These are phyloP conservation scores for Drymonia ruficornis DNA, from an alignment of 2,888 invertebrate species.

Conservation along the genomic window DNA sequence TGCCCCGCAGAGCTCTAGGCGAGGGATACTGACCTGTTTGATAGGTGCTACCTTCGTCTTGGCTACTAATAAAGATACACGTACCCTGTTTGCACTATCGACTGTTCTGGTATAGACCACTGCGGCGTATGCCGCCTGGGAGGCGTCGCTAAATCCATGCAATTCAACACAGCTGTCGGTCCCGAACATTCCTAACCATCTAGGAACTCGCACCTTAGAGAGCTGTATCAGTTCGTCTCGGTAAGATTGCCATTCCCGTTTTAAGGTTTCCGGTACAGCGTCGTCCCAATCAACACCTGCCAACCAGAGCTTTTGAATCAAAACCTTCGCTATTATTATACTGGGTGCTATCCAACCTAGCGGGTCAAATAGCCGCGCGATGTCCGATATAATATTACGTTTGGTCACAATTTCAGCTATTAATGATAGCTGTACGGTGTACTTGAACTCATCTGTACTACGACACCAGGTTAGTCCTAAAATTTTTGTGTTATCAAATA, in stretches of 20 bases:
- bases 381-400: conserved; percentile 40
- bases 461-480: conserved; percentile 43
- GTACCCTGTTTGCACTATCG: not conserved
- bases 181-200: not conserved
- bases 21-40: not conserved
- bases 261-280: conserved; percentile 10
- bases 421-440: conserved; percentile 28
- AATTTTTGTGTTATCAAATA: conserved; percentile 34
- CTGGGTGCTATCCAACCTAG: conserved; percentile 42
- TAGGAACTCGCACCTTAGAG: not conserved
- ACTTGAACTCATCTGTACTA: conserved; percentile 31
- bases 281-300: conserved; percentile 42
- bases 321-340: conserved; percentile 38
- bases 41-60: conserved; percentile 2
- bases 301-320: conserved; percentile 47
- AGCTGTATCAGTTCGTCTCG: not conserved
- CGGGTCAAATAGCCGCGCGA: conserved; percentile 41
- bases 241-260: conserved; percentile 1
- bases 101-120: conserved; percentile 4
- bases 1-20: not conserved
- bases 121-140: conserved; percentile 7
- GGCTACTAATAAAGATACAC: not conserved
- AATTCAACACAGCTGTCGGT: not conserved
- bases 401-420: conserved; percentile 33
- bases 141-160: conserved; percentile 11